Conservation (phyloP, 2,797 vertebrate species). For the Phyllotis vaccarum region DNA sequence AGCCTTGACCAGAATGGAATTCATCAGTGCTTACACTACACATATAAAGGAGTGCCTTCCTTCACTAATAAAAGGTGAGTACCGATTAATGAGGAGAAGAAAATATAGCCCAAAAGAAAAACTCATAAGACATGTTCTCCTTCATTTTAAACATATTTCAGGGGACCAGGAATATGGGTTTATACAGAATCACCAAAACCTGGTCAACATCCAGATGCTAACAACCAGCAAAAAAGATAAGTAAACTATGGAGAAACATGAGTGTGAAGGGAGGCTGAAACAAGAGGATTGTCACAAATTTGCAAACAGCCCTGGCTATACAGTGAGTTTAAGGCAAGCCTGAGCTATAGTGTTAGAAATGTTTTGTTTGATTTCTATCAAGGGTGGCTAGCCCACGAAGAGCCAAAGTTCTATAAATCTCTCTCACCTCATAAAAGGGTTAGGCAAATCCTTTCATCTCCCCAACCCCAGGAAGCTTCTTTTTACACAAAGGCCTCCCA, state of each 20-base stretch:
- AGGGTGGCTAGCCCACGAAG: not conserved
- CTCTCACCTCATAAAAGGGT: not conserved
- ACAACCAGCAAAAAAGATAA: not conserved
- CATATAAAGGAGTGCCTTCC: not conserved
- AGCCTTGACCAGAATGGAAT: slow-evolving; percentile 30
- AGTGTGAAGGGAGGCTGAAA: not conserved
- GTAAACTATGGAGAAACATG: not conserved
- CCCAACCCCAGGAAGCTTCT: not conserved
- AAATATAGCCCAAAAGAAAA: slow-evolving; percentile 1
- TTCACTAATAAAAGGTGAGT: slow-evolving; percentile 8
- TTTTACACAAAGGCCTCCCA: not conserved
- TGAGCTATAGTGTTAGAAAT: not conserved
- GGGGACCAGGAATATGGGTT: not conserved
- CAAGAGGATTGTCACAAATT: not conserved
- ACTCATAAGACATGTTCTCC: slow-evolving; percentile 15
- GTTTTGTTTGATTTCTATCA: not conserved
- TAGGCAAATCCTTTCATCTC: not conserved
- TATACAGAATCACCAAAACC: not conserved
- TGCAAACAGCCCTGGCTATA: not conserved
- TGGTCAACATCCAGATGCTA: not conserved
- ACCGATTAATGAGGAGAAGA: not conserved
- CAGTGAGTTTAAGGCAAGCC: not conserved
- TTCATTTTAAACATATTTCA: not conserved
- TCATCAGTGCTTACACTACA: slow-evolving; percentile 4
- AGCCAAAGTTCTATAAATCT: not conserved